Base-by-base conservation (phyloP, 2,113 vertebrate species). In the Conger conger region DNA sequence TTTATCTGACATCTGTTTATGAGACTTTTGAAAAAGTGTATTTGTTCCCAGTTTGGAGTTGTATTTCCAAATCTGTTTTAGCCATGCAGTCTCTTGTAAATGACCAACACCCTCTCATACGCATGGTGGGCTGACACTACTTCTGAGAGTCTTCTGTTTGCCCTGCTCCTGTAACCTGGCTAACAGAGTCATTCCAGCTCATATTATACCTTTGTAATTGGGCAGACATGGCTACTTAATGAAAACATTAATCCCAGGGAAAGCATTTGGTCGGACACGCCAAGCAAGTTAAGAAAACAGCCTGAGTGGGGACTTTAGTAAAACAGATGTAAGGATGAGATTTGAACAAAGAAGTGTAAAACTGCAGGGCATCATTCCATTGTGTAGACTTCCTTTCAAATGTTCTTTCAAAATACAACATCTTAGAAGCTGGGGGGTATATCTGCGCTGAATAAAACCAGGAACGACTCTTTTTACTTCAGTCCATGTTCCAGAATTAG, bases 1-100 rank as follows among this genome's bases (percentile, higher is more conserved):
- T 6, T 91, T 89, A 91, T 96, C 92, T 94, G 94, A 94, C 93
- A 96, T 94, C 90, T 88, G 92, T 92, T 93, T 92, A 93, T 45
- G 91, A 91, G 93, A 57, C 13, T 20, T 17, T 16, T 16, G 9
- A 57, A 57, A 57, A 57, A 57, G 81, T 89, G 92, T 85, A 91
- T 92, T 93, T 91, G 86, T 88, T 87, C 92, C 91, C 89, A 0
- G 3, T 33, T 53, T 68, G 36, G 17, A 76, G 38, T 23, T 85
- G 57, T 68, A 53, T n/a, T 36, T 80, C 57, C 80, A 85, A 40
- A 60, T 73, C 27, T 50, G 17, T 3, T 50, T 50, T 38, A n/a
- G 35, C 7, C 20, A 33, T 18, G 13, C 37, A 1, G 42, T 27
- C n/a, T 54, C 73, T 83, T 40, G 42, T 40, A 76, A 76, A 83